Evolutionary conservation across 1,140 invertebrate species (phyloP).

Genomic region (Ephestia elutella): DNA sequence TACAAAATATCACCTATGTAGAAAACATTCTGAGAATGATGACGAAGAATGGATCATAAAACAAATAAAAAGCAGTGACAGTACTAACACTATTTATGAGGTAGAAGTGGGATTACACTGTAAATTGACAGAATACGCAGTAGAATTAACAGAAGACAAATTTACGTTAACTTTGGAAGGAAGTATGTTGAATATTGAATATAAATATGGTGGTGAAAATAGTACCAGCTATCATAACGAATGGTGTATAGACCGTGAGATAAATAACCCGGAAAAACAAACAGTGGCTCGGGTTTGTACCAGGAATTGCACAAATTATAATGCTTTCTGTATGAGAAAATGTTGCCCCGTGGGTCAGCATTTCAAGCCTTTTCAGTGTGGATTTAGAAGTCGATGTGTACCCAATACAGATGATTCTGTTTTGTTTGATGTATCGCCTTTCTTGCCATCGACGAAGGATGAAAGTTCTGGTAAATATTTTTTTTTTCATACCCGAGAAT

Average conservation of each 20-base stretch:
- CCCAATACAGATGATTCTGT: conserved; percentile 34
- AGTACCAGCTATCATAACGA: conserved; percentile 34
- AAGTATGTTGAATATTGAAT: conserved; percentile 32
- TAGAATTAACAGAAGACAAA: conserved; percentile 37
- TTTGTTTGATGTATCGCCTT: conserved; percentile 42
- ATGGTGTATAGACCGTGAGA: conserved; percentile 59
- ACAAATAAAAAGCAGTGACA: conserved; percentile 24
- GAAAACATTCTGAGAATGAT: conserved; percentile 18
- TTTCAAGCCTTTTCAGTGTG: conserved; percentile 36
- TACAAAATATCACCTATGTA: conserved; percentile 37
- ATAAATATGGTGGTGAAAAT: conserved; percentile 21
- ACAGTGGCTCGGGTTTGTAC: conserved; percentile 57
- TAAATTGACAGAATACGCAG: conserved; percentile 45
- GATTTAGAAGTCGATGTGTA: conserved; percentile 40
- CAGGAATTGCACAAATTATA: conserved; percentile 38
- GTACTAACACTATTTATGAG: conserved; percentile 37
- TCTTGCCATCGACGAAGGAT: conserved; percentile 37
- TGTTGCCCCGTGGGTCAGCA: conserved; percentile 67
- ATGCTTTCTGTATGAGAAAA: conserved; percentile 58
- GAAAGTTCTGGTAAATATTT: neutral
- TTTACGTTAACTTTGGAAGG: conserved; percentile 35
- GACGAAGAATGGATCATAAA: conserved; percentile 30
- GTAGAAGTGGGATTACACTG: conserved; percentile 45
- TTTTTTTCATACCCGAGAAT: neutral
- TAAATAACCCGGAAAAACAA: conserved; percentile 15